phyloP scores from a whole-genome alignment of 2,113 vertebrate genomes.

The Leucoraja erinaceus region DNA sequence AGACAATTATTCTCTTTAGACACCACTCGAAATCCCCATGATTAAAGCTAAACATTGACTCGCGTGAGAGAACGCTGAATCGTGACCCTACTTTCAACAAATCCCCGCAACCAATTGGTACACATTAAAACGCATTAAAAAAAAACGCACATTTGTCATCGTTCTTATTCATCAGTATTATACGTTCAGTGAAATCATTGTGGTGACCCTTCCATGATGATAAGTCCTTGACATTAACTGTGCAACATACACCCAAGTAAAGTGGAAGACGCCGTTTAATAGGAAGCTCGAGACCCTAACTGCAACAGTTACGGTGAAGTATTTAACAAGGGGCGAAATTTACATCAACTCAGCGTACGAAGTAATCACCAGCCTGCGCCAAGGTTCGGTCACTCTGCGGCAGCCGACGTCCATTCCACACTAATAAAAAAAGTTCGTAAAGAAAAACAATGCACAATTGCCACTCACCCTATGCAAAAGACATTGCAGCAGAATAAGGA shows the following conservation, averaged over 20 bases:
- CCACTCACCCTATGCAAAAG: conserved; percentile 81
- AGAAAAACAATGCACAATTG: neutral
- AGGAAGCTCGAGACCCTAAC: neutral
- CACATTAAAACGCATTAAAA: neutral
- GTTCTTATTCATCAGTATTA: neutral
- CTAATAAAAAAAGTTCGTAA: neutral
- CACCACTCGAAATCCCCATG: neutral
- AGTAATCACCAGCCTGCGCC: neutral
- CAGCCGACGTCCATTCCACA: neutral
- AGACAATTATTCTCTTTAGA: neutral
- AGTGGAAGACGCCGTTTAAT: neutral
- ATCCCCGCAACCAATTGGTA: neutral
- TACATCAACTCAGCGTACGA: neutral
- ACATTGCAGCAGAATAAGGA: conserved; percentile 66
- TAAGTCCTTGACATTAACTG: neutral
- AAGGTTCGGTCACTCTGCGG: neutral
- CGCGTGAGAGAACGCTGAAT: no score
- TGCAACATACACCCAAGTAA: neutral
- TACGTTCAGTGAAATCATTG: neutral
- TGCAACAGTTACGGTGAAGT: neutral
- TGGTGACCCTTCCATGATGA: neutral
- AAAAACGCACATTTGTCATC: neutral
- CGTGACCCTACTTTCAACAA: neutral
- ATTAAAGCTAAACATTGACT: neutral
- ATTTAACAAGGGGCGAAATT: neutral